These are phyloP conservation scores for Cavia porcellus DNA, from an alignment of 2,113 vertebrate genomes.

Conservation along the genomic window DNA sequence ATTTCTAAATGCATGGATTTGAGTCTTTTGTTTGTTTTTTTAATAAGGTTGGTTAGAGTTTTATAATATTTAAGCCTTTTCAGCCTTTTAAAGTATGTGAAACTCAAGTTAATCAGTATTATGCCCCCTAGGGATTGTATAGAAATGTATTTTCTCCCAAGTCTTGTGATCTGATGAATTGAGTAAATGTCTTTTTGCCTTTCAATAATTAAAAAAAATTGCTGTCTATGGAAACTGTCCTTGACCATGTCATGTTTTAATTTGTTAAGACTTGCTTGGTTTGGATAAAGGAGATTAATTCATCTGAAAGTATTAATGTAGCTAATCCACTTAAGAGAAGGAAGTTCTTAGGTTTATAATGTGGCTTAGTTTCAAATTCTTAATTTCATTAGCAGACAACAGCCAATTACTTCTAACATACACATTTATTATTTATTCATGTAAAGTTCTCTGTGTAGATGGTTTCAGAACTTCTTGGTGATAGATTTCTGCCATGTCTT, in stretches of 20 bases:
- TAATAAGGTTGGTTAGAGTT: not conserved
- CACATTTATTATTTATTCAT: slow-evolving; percentile 30
- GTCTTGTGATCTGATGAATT: not conserved
- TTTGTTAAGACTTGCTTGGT: slow-evolving; percentile 54
- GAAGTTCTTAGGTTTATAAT: slow-evolving; percentile 37
- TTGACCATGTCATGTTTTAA: not conserved
- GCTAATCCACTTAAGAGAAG: slow-evolving; percentile 69
- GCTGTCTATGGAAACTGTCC: not conserved
- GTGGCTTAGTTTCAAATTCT: slow-evolving; percentile 66
- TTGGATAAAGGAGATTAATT: slow-evolving; percentile 61
- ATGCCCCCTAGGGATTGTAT: not conserved
- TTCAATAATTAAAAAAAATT: not conserved
- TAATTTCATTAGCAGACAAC: slow-evolving; percentile 66
- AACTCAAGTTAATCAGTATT: slow-evolving; percentile 25
- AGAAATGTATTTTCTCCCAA: slow-evolving; percentile 8
- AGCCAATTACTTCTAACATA: not conserved
- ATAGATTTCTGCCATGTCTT: too few species aligned
- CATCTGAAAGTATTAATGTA: slow-evolving; percentile 51
- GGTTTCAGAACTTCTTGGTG: not conserved
- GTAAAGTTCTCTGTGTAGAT: slow-evolving; percentile 11
- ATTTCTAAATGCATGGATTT: not conserved
- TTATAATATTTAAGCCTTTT: not conserved
- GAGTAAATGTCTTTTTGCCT: not conserved
- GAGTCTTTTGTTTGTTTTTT: not conserved
- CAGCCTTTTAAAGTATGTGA: not conserved